Conservation (phyloP, 2,113 vertebrate species). For the Pterocles burchelli region DNA sequence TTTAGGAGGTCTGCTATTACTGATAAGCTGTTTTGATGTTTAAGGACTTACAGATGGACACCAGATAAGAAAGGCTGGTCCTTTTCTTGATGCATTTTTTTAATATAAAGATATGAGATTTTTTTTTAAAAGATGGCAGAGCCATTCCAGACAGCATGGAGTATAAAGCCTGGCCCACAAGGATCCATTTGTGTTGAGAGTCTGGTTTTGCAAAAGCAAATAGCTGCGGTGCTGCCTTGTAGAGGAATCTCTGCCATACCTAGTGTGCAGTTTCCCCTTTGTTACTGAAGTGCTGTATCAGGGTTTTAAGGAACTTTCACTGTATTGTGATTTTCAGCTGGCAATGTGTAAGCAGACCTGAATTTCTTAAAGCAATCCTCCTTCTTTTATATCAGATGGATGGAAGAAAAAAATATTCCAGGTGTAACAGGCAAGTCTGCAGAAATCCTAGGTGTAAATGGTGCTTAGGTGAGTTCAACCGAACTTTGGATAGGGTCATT, state of each 20-base stretch:
- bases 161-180: not conserved
- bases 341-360: not conserved
- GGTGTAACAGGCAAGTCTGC: not conserved
- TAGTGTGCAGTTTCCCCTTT: not conserved
- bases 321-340: not conserved
- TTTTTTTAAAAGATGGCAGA: not conserved
- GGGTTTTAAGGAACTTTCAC: not conserved
- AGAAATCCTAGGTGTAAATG: not conserved
- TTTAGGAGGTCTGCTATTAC: not conserved
- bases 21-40: not conserved
- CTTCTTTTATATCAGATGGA: not conserved
- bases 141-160: not conserved
- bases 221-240: not conserved
- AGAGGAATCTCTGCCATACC: not conserved
- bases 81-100: not conserved
- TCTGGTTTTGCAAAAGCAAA: not conserved
- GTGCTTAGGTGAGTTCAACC: not conserved
- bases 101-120: not conserved
- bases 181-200: not conserved
- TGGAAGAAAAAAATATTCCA: not conserved
- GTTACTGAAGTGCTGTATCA: not conserved
- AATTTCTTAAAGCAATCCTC: not conserved
- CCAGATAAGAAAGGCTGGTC: not conserved
- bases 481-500: not conserved
- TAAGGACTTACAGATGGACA: not conserved